phyloP scores from a whole-genome alignment of 1,140 invertebrate species.

The Ridgeia piscesae region DNA sequence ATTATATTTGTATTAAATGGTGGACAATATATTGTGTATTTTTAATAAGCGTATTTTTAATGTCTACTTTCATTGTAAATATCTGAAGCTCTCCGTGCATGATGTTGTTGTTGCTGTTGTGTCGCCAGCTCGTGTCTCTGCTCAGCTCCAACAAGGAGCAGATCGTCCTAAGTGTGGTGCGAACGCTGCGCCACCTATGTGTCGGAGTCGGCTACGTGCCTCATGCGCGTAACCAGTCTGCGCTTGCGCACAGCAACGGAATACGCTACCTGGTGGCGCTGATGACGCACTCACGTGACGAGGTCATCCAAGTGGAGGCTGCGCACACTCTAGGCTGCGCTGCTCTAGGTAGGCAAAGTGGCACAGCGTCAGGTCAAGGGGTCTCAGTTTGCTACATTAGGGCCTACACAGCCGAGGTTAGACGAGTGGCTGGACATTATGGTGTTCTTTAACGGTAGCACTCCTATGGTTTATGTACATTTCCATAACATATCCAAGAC shows the following conservation, averaged over 20 bases:
- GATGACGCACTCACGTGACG: slow-evolving; percentile 50
- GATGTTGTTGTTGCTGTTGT: background rate
- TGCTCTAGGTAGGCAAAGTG: slow-evolving; percentile 31
- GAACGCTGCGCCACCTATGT: slow-evolving; percentile 50
- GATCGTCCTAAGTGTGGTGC: slow-evolving; percentile 52
- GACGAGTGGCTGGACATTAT: no score
- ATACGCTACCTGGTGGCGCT: slow-evolving; percentile 50
- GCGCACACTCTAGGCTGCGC: slow-evolving; percentile 50
- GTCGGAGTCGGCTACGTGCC: slow-evolving; percentile 53
- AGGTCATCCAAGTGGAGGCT: slow-evolving; percentile 52
- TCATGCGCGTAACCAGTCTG: slow-evolving; percentile 47
- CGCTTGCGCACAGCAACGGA: slow-evolving; percentile 46
- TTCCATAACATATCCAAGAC: no score
- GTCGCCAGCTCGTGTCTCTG: slow-evolving; percentile 42
- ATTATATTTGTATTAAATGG: no score
- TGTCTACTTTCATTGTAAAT: no score
- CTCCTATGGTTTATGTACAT: no score
- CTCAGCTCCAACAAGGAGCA: slow-evolving; percentile 48
- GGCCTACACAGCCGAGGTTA: no score
- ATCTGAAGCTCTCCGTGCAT: background rate
- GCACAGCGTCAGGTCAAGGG: background rate
- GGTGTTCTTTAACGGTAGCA: no score
- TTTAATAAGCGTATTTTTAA: no score
- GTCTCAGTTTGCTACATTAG: background rate
- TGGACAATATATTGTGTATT: no score